Evolutionary conservation across 2,888 invertebrate genomes (phyloP), one percentile per base, ranked within the genome.

Genomic region (Hyalella azteca): DNA sequence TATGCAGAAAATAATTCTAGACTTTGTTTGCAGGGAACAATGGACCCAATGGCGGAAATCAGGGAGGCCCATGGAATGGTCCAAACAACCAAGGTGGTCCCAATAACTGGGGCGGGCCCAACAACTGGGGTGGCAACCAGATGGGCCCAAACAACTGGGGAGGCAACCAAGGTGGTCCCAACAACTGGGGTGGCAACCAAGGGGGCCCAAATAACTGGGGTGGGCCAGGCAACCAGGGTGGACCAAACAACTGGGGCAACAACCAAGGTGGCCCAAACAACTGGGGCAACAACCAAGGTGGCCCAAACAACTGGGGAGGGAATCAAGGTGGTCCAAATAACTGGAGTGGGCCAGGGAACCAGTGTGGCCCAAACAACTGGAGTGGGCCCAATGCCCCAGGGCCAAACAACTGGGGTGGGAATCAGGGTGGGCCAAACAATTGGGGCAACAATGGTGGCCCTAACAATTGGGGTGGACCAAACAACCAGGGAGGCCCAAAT

Each of bases 121-220:
- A 79, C 78, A 81, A 81, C 77, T 80, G 80, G 75, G 81, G 81
- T 13, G 80, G 81, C 41, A 79, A 78, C 73, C 77, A 80, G 2
- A 90, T 90, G 85, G 90, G 90, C 19, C 78, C 78, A 26, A 32
- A 22, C 13, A 66, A 41, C 49, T 90, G 91, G 41, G 90, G 91
- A 26, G 90, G 78, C 11, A 77, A 79, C 76, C 77, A 82, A 39
- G 81, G 83, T 59, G 80, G 82, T 3, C 73, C 79, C 59, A 82
- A 82, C 54, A 81, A 83, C 59, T 81, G 79, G 48, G 83, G 83
- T 0, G 81, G 81, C 4, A 81, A 81, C 80, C 81, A 83, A 54
- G 81, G 81, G 3, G 83, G 83, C 3, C 79, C 82, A 11, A 29
- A 29, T 1, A 83, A 81, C 76, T 83, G 86, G 66, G 86, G 86